Percentiles rank a stretch among this genome's conserved stretches.
These are phyloP conservation scores for Caenorhabditis inopinata DNA, from an alignment of 1,140 invertebrate genomes.

Conservation along the genomic window DNA sequence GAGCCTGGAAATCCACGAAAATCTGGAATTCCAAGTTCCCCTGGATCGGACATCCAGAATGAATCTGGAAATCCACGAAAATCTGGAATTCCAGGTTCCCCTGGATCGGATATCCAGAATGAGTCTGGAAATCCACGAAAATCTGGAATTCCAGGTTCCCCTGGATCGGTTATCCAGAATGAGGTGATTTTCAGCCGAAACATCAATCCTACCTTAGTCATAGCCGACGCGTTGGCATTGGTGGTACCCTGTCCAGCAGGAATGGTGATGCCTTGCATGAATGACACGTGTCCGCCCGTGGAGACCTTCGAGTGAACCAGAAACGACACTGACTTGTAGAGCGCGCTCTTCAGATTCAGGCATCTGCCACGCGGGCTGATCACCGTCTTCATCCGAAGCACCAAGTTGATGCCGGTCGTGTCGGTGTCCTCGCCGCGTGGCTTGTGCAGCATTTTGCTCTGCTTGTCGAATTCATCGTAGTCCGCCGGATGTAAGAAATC, in stretches of 20 bases:
- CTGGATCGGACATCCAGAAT: too few species aligned
- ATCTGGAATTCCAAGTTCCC: too few species aligned
- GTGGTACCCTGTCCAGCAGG: conserved; percentile 44
- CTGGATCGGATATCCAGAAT: too few species aligned
- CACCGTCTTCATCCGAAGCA: conserved; percentile 59
- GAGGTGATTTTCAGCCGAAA: too few species aligned
- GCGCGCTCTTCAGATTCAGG: conserved; percentile 54
- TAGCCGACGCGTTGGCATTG: conserved; percentile 27
- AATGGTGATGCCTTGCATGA: conserved; percentile 42
- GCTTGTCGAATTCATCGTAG: conserved; percentile 53
- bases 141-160: too few species aligned
- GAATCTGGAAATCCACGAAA: too few species aligned
- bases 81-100: too few species aligned
- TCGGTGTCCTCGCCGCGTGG: not conserved
- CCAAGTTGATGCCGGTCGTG: conserved; percentile 23
- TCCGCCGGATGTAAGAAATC: conserved; percentile 55
- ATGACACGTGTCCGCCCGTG: conserved; percentile 31
- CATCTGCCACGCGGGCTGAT: conserved; percentile 57
- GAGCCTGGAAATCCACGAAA: too few species aligned
- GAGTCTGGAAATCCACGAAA: too few species aligned
- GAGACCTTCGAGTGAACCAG: conserved; percentile 1
- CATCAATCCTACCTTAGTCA: conserved; percentile 30
- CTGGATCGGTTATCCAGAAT: too few species aligned
- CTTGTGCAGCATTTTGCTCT: conserved; percentile 2
- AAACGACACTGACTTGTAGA: conserved; percentile 47